These are phyloP conservation scores for Diorhabda elongata DNA, from an alignment of 1,140 invertebrate species.

Conservation along the genomic window DNA sequence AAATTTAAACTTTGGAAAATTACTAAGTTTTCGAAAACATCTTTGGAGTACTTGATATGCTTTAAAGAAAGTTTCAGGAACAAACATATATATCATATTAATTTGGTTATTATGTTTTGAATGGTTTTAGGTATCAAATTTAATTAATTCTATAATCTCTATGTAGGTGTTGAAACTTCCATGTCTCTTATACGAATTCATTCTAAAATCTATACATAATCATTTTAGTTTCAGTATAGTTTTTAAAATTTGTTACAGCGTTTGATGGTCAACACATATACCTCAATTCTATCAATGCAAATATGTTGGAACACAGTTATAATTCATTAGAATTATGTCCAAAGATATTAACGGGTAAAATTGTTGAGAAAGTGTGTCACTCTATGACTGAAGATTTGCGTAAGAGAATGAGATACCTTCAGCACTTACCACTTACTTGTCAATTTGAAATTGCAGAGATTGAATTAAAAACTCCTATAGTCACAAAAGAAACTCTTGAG, in stretches of 20 bases:
- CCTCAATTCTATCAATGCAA: slow-evolving; percentile 84
- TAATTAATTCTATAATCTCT: too few species aligned
- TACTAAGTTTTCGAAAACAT: slow-evolving; percentile 7
- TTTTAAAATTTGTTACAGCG: slow-evolving; percentile 52
- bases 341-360: slow-evolving; percentile 61
- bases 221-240: too few species aligned
- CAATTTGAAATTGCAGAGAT: slow-evolving; percentile 89
- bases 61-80: too few species aligned
- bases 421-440: slow-evolving; percentile 85
- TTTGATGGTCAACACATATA: slow-evolving; percentile 90
- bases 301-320: slow-evolving; percentile 84
- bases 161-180: too few species aligned
- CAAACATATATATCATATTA: too few species aligned
- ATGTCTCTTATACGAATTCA: too few species aligned
- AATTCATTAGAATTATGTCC: slow-evolving; percentile 77
- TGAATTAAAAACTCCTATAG: slow-evolving; percentile 65
- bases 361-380: slow-evolving; percentile 80
- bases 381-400: slow-evolving; percentile 79
- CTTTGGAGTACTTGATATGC: too few species aligned
- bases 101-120: too few species aligned
- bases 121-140: too few species aligned
- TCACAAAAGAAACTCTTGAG: slow-evolving; percentile 63
- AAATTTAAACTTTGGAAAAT: slow-evolving; percentile 41
- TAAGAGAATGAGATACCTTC: slow-evolving; percentile 73
- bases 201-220: too few species aligned